phyloP scores from a whole-genome alignment of 1,140 invertebrate genomes.

The Trichonephila inaurata region DNA sequence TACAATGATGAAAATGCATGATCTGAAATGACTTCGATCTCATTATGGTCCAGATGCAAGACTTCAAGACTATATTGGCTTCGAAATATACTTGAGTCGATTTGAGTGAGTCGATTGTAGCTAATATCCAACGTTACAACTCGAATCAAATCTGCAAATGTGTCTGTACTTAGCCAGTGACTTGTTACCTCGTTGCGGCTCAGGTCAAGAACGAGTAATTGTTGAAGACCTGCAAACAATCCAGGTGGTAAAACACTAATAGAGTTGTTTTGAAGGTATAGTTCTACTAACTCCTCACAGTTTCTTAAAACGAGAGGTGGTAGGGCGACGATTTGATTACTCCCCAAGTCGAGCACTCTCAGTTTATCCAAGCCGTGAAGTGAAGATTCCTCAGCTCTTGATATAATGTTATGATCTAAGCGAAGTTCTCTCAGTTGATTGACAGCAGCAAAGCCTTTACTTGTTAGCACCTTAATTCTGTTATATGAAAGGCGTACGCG shows the following conservation, averaged over 20 bases:
- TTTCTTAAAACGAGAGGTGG: constrained; percentile 90
- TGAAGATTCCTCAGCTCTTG: constrained; percentile 88
- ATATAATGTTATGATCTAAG: constrained; percentile 91
- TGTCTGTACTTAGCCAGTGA: constrained; percentile 89
- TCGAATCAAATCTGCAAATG: constrained; percentile 93
- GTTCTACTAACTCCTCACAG: constrained; percentile 89
- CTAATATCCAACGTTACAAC: constrained; percentile 92
- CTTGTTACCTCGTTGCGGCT: constrained; percentile 92
- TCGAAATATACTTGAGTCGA: constrained; percentile 85
- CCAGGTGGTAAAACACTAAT: constrained; percentile 88
- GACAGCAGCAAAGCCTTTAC: constrained; percentile 78
- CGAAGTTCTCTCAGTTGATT: constrained; percentile 83
- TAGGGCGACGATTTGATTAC: constrained; percentile 89
- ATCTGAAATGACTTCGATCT: constrained; percentile 78
- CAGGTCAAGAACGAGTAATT: constrained; percentile 91
- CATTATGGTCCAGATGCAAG: constrained; percentile 78
- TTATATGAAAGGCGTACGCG: constrained; percentile 88
- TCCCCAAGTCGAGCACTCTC: constrained; percentile 90
- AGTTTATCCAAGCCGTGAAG: constrained; percentile 88
- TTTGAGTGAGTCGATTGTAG: constrained; percentile 89
- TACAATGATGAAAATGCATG: constrained; percentile 88
- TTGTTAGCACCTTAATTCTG: constrained; percentile 86
- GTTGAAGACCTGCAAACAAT: constrained; percentile 88
- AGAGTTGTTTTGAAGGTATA: constrained; percentile 93
- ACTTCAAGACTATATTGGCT: constrained; percentile 83